Base-by-base conservation (phyloP, 2,113 vertebrate species). In the Spilogale gracilis region DNA sequence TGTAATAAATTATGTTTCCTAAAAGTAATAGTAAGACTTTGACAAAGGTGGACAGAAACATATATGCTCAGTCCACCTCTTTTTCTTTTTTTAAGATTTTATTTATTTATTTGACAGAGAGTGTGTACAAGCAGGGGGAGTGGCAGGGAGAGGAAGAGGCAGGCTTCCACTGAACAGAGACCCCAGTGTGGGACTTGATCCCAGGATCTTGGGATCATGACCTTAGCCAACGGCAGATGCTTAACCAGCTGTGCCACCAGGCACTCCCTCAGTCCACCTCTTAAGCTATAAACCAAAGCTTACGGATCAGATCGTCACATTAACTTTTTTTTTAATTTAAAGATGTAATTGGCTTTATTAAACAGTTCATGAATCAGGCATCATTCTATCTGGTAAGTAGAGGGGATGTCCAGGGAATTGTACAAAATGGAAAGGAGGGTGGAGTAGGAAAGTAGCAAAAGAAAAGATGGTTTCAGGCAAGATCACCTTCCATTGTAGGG, bases 201-300 rank as follows among this genome's bases (percentile, higher is more conserved):
- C 43, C 21, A 45, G 9, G 23, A 25, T 2, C 5, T 21, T 74
- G 73, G 45, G 43, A 45, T 74, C 38, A 74, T 45, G 43, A 45
- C 43, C 71, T 74, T 45, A 74, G 43, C 43, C 6, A 23, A 74
- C 45, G 71, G 23, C 18, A 38, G 43, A 74, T 14, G 23, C 43
- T 25, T 13, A 74, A 74, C 21, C 43, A 48, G 14, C 73, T 74
- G 43, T 48, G 21, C 23, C 43, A 48, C 43, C 63, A 67, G 30
- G 30, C 27, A 1, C 30, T 30, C 63, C 63, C 14, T 96, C 18
- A 88, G 52, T 65, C 86, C 23, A 17, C 20, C 21, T 84, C 76
- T 80, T 92, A 85, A 85, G 71, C n/a, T 93, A 88, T 80, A 95
- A 85, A 80, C 58, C n/a, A 95, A 71, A 91, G 50, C 52, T 92